phyloP scores from a whole-genome alignment of 64 coral and sea anemone genomes.

The Catalaphyllia jardinei region DNA sequence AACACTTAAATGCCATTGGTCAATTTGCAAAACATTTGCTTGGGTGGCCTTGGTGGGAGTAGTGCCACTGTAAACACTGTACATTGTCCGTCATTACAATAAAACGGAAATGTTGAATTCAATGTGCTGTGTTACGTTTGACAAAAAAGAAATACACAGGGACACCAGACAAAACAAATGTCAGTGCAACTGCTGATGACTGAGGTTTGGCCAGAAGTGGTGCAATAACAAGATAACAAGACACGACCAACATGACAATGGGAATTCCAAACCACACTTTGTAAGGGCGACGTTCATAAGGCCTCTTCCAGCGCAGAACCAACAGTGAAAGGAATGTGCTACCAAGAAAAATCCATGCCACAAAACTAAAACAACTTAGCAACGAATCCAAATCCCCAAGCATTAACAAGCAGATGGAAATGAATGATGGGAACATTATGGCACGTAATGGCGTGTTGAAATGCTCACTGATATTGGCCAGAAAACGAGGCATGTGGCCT shows the following conservation, averaged over 20 bases:
- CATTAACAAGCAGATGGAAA: constrained; percentile 67
- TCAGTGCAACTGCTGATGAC: constrained; percentile 51
- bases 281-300: constrained; percentile 64
- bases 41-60: too few species aligned
- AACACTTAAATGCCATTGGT: too few species aligned
- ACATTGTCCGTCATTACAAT: too few species aligned
- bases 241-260: constrained; percentile 58
- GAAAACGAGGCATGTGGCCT: constrained; percentile 68
- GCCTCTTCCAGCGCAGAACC: constrained; percentile 68
- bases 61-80: too few species aligned
- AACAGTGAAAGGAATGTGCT: constrained; percentile 65
- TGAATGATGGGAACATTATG: constrained; percentile 46
- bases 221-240: constrained; percentile 59
- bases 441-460: constrained; percentile 71
- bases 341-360: constrained; percentile 68
- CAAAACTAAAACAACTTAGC: constrained; percentile 70
- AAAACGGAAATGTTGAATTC: too few species aligned
- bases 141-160: constrained; percentile 64
- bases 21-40: too few species aligned
- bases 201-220: constrained; percentile 63
- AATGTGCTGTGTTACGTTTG: neutral
- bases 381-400: constrained; percentile 62
- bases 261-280: constrained; percentile 72
- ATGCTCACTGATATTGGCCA: constrained; percentile 38
- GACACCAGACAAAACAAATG: constrained; percentile 56